A percentile compares a stretch with the other conserved stretches of the same genome.
These are phyloP conservation scores for Philhelius pedissequus DNA, from an alignment of 2,888 invertebrate species.

Conservation along the genomic window DNA sequence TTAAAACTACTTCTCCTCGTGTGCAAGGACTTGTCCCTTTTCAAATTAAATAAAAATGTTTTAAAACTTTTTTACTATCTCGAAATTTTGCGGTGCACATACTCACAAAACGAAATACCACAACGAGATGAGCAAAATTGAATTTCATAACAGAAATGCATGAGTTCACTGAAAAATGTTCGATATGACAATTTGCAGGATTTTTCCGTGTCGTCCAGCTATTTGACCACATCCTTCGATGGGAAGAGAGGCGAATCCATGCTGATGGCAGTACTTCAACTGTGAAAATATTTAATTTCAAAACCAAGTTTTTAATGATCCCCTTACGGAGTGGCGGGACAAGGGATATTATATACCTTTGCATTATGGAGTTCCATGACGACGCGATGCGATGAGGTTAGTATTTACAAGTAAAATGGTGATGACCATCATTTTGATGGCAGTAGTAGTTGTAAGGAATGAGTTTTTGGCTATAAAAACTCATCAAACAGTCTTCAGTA, in stretches of 20 bases:
- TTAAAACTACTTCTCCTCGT: no score
- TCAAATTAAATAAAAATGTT: neutral
- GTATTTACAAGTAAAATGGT: neutral
- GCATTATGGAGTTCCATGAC: neutral
- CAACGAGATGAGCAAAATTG: constrained; percentile 11
- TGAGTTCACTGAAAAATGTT: constrained; percentile 39
- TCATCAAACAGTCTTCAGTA: constrained; percentile 32
- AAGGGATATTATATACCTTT: neutral
- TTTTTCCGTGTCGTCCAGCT: no score
- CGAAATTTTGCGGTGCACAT: neutral
- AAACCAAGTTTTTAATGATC: constrained; percentile 11
- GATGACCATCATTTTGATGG: neutral
- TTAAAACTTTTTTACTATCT: neutral
- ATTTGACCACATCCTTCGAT: no score
- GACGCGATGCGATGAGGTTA: no score
- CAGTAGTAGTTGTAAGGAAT: constrained; percentile 11
- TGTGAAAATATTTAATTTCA: constrained; percentile 27
- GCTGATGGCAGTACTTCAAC: constrained; percentile 1
- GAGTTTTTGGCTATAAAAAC: constrained; percentile 37
- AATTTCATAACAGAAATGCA: constrained; percentile 44
- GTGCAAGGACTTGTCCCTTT: neutral
- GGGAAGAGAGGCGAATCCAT: neutral
- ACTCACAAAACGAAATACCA: neutral
- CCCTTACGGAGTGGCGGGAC: neutral
- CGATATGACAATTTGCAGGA: constrained; percentile 52